These are phyloP conservation scores for Diaprepes abbreviatus DNA, from an alignment of 2,888 invertebrate species.

Conservation along the genomic window DNA sequence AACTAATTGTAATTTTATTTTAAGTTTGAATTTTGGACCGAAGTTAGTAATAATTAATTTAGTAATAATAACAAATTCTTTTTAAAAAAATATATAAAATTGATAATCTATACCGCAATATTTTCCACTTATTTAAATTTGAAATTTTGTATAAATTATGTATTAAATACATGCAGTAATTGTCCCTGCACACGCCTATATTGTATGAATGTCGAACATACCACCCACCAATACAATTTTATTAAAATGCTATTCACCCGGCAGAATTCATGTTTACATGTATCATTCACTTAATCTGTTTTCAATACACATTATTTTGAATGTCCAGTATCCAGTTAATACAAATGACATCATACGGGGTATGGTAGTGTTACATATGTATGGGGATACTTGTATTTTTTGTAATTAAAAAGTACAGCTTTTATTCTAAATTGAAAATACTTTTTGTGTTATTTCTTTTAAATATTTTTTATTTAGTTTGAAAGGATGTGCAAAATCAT, in stretches of 20 bases:
- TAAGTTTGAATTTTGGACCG: too few species aligned
- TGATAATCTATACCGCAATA: too few species aligned
- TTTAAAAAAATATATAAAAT: too few species aligned
- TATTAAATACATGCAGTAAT: background rate
- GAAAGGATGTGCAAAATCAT: too few species aligned
- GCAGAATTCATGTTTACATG: slow-evolving; percentile 25
- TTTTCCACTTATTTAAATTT: background rate
- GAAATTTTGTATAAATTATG: background rate
- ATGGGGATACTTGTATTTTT: background rate
- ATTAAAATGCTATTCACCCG: slow-evolving; percentile 27
- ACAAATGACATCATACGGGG: slow-evolving; percentile 1
- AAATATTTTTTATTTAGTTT: too few species aligned
- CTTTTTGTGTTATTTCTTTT: too few species aligned
- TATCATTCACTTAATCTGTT: slow-evolving; percentile 27
- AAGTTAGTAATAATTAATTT: too few species aligned
- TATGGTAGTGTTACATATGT: background rate
- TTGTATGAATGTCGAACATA: slow-evolving; percentile 17
- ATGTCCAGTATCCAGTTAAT: slow-evolving; percentile 18
- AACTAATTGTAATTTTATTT: too few species aligned
- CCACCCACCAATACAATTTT: slow-evolving; percentile 23
- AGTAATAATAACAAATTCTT: too few species aligned
- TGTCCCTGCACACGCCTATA: slow-evolving; percentile 5
- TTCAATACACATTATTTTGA: slow-evolving; percentile 22
- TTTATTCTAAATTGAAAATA: too few species aligned
- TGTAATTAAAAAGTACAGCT: too few species aligned